Evolutionary conservation across 2,888 invertebrate genomes (phyloP).

Genomic region (Acronicta alni): DNA sequence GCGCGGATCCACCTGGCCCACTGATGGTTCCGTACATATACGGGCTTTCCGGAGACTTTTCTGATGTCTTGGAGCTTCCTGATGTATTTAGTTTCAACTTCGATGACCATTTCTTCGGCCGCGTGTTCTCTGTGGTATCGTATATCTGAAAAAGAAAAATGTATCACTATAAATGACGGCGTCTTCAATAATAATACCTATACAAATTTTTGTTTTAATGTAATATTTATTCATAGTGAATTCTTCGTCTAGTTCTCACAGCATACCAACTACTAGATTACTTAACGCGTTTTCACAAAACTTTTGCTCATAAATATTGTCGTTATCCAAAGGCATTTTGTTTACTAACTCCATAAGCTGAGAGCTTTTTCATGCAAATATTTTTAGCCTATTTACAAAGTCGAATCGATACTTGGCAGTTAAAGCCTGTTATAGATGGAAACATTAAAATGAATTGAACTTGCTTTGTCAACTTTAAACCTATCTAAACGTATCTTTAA

Average conservation of each 20-base stretch:
- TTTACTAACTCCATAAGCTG: conserved; percentile 63
- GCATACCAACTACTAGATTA: conserved; percentile 26
- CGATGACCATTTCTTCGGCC: conserved; percentile 93
- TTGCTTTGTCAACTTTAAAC: conserved; percentile 33
- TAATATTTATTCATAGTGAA: conserved; percentile 30
- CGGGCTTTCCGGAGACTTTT: conserved; percentile 84
- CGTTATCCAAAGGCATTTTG: conserved; percentile 61
- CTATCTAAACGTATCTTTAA: not conserved
- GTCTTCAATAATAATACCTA: too few species aligned
- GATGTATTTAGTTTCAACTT: conserved; percentile 90
- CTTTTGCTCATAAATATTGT: conserved; percentile 57
- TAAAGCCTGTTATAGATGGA: conserved; percentile 59
- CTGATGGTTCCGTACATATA: conserved; percentile 86
- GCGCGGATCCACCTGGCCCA: conserved; percentile 91
- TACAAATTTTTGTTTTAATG: not conserved
- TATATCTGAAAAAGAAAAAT: conserved; percentile 81
- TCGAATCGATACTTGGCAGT: conserved; percentile 64
- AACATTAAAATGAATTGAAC: conserved; percentile 56
- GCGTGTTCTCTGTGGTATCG: conserved; percentile 86
- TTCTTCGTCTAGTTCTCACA: conserved; percentile 24
- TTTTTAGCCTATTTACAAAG: conserved; percentile 66
- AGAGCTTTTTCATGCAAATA: conserved; percentile 70
- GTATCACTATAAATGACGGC: too few species aligned
- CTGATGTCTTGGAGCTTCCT: conserved; percentile 82
- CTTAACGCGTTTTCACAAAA: conserved; percentile 46